Evolutionary conservation across 2,888 invertebrate species (phyloP), one percentile per base, ranked within the genome.

Genomic region (Dasypolia templi): DNA sequence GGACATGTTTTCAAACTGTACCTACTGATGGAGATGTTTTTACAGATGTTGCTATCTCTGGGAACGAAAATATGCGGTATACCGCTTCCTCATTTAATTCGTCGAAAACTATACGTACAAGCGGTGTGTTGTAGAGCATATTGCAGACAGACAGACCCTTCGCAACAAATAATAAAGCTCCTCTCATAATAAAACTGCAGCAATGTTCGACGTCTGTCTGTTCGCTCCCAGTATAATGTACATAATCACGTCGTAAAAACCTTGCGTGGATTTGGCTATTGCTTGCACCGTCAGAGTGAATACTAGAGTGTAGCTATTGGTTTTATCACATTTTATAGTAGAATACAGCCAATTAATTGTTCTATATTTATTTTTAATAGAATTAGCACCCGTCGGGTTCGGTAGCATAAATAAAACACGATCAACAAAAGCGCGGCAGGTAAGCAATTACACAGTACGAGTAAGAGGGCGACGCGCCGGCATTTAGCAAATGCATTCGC

Each of bases 341-440:
- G 6, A 44, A n/a, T 64, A 35, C 19, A 17, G 46, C 26, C n/a
- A 26, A 65, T 42, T 59, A 26, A 65, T 42, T 59, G 4, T 26
- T 42, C 19, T 29, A 0, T 29, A 55, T 64, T 61, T n/a, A 6
- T 56, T 49, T 65, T 46, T 51, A 70, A 68, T 61, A 49, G 49
- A 71, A 64, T 67, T 46, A 35, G 49, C 35, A 64, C 29, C 42
- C 42, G 17, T n/a, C 14, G 39, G 49, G 26, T 64, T 72, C 35
- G 29, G 32, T 35, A n/a, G 35, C 55, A 59, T 17, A 72, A 69
- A 61, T 64, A 66, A 69, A 66, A 66, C 53, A 44, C 19, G 19
- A 67, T n/a, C 19, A 72, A 72, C 55, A 69, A 82, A 72, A 78
- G 49, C 83, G 69, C 39, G 65, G 53, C 72, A 81, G 69, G 72